Evolutionary conservation across 2,888 invertebrate genomes (phyloP).

Genomic region (Sepioteuthis lessoniana): DNA sequence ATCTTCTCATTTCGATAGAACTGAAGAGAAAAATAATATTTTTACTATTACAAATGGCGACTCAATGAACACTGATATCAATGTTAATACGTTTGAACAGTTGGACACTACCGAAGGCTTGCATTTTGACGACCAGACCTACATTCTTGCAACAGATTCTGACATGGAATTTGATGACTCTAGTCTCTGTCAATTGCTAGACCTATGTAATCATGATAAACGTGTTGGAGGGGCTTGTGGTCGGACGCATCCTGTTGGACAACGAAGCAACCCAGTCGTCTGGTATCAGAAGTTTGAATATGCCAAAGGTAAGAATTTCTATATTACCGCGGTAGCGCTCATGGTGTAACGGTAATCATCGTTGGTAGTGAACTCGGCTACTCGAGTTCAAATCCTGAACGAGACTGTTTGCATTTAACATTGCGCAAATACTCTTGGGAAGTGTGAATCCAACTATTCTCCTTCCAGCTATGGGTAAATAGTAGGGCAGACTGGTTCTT

Average conservation of each 20-base stretch:
- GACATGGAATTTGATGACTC: slow-evolving; percentile 61
- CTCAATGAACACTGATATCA: not conserved
- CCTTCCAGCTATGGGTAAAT: too few species aligned
- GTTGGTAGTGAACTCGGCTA: too few species aligned
- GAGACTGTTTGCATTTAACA: too few species aligned
- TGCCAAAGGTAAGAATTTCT: slow-evolving; percentile 59
- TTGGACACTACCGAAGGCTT: too few species aligned
- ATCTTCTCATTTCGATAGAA: not conserved
- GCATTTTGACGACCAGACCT: slow-evolving; percentile 55
- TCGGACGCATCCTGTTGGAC: slow-evolving; percentile 43
- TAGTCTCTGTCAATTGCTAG: slow-evolving; percentile 55
- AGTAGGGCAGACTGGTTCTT: too few species aligned
- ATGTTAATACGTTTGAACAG: not conserved
- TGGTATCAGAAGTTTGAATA: slow-evolving; percentile 67
- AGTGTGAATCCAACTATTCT: too few species aligned
- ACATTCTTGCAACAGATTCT: slow-evolving; percentile 62
- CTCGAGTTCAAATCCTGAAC: too few species aligned
- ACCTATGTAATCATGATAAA: slow-evolving; percentile 56
- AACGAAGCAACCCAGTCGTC: slow-evolving; percentile 57
- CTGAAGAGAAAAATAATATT: not conserved
- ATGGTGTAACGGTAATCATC: too few species aligned
- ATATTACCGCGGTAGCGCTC: too few species aligned
- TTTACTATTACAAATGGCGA: not conserved
- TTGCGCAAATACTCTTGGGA: too few species aligned
- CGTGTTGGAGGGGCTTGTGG: slow-evolving; percentile 62